Evolutionary conservation across 1,140 invertebrate genomes (phyloP).

Genomic region (Babylonia areolata): DNA sequence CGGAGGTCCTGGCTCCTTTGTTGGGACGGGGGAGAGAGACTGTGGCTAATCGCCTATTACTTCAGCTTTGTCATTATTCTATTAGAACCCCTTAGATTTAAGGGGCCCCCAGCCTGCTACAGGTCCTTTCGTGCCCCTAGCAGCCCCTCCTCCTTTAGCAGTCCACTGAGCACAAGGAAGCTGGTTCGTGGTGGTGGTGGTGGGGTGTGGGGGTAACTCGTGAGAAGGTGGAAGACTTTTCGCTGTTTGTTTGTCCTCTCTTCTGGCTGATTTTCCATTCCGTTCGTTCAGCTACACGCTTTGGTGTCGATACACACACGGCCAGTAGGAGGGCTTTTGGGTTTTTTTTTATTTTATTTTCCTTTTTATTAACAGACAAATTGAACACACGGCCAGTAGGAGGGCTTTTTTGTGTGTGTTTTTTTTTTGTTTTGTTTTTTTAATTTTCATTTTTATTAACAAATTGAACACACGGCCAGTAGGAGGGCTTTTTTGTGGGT

Average conservation of each 20-base stretch:
- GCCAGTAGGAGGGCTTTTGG: no score
- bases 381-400: no score
- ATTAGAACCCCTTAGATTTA: not conserved
- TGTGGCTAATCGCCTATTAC: conserved; percentile 7
- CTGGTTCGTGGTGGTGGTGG: not conserved
- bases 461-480: no score
- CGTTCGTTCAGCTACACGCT: no score
- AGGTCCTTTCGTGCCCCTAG: not conserved
- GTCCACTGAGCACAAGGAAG: not conserved
- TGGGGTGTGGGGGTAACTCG: not conserved
- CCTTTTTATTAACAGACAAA: no score
- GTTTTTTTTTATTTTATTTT: no score
- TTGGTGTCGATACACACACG: no score
- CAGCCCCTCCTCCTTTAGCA: not conserved
- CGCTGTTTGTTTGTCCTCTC: not conserved
- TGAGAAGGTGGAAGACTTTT: not conserved
- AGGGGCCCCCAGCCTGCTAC: not conserved
- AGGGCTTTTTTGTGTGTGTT: no score
- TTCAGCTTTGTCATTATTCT: conserved; percentile 3
- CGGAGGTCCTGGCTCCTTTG: not conserved
- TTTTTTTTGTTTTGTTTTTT: no score
- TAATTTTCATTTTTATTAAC: no score
- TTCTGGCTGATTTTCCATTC: not conserved
- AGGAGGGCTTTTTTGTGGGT: no score
- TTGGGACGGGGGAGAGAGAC: not conserved